phyloP scores from a whole-genome alignment of 2,888 invertebrate genomes.

The Tetragnatha montana region DNA sequence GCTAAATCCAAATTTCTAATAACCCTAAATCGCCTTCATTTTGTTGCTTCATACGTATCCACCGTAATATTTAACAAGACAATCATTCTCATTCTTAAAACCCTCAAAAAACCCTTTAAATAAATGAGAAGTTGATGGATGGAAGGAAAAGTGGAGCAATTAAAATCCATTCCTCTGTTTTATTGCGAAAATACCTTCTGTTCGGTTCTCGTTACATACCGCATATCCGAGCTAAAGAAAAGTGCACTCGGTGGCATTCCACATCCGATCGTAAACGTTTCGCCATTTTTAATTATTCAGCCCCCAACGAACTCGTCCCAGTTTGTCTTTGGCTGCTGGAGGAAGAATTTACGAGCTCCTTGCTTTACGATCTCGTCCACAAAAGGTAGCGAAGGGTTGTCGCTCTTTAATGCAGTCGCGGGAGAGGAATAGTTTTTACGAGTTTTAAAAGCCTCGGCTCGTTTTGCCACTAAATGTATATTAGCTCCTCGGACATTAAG shows the following conservation, averaged over 20 bases:
- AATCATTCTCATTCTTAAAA: no score
- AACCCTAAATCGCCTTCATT: no score
- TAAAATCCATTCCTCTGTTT: background rate
- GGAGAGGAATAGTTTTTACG: constrained; percentile 37
- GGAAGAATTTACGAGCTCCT: constrained; percentile 44
- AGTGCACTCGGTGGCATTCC: background rate
- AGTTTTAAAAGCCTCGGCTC: constrained; percentile 44
- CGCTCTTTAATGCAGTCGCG: constrained; percentile 18
- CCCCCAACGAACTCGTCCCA: constrained; percentile 6
- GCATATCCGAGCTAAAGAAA: constrained; percentile 1
- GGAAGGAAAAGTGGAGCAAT: no score
- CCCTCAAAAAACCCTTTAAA: no score
- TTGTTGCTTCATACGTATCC: no score
- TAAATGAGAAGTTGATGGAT: no score
- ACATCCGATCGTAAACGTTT: constrained; percentile 28
- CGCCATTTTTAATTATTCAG: constrained; percentile 52
- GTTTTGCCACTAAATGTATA: constrained; percentile 40
- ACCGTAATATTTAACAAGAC: no score
- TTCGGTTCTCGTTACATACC: background rate
- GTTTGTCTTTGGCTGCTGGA: constrained; percentile 39
- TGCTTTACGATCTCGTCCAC: constrained; percentile 28
- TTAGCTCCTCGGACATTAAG: constrained; percentile 41
- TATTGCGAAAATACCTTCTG: background rate
- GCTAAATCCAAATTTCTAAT: no score
- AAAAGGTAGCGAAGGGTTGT: constrained; percentile 49